Evolutionary conservation across 2,888 invertebrate genomes (phyloP), one percentile per base, ranked within the genome.

Genomic region (Stenolophus ochropezus): DNA sequence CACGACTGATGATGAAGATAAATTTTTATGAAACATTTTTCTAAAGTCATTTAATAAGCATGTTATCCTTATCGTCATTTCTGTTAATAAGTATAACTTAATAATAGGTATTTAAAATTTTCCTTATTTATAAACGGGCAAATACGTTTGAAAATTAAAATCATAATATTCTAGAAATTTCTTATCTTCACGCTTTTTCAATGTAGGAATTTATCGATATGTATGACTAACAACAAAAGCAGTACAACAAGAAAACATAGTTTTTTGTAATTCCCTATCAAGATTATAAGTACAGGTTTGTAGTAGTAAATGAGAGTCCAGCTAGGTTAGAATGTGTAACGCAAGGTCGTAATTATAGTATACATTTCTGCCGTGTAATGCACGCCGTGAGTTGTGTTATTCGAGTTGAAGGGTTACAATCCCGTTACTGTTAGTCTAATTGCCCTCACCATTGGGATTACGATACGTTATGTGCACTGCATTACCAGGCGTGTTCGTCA

Each of bases 301-400:
- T 61, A 20, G 61, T 25, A 25, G 61, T 61, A 61, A 61, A 61
- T 61, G 61, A 61, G 61, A 61, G 61, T 25, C 61, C 25, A 25
- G 21, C 25, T 61, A 56, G 23, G 61, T 21, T 61, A 61, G 61
- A 61, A 61, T 61, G 61, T 61, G 25, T 61, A 61, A 25, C 61
- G 61, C 61, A 61, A 61, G 61, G 61, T 61, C 61, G 25, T 61
- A 61, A 61, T 61, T 61, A 61, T 61, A 25, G 61, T 61, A 61
- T 61, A 61, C 61, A 61, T 61, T 61, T 61, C 61, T 61, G 61
- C 61, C 25, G 2, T 23, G 61, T 61, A 61, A 61, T 61, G 61
- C 61, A 25, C 14, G 61, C n/a, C 11, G 14, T 61, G 61, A 61
- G 61, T 61, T 61, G 61, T 61, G n/a, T 61, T 23, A 23, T 61